These are phyloP conservation scores for Megaceryle alcyon DNA, from an alignment of 2,797 vertebrate species.

Conservation along the genomic window DNA sequence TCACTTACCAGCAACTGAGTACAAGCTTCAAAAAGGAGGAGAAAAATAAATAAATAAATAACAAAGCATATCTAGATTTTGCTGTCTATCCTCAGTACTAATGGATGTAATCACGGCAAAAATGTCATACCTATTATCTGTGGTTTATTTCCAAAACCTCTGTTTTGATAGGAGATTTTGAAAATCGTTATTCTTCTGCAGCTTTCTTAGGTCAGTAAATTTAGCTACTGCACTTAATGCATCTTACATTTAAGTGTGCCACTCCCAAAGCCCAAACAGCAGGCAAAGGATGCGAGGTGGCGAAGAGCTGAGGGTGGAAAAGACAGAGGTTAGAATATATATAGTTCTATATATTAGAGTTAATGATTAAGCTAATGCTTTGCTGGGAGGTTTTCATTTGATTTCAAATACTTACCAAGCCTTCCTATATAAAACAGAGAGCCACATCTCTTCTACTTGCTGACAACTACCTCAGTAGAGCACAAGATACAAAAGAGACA, in stretches of 20 bases:
- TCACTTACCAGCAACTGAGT: neutral
- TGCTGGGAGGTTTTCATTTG: neutral
- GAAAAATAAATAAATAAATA: too few species aligned
- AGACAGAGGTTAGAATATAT: neutral
- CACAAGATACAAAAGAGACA: neutral
- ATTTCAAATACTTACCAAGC: neutral
- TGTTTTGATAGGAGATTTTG: neutral
- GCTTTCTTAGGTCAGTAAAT: neutral
- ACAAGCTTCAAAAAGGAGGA: neutral
- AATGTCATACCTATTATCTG: neutral
- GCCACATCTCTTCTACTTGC: neutral
- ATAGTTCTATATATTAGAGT: neutral
- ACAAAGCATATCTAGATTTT: neutral
- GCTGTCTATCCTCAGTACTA: neutral
- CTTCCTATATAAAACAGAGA: neutral
- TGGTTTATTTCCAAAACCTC: neutral
- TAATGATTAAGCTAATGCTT: neutral
- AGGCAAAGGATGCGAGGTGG: neutral
- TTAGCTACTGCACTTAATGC: neutral
- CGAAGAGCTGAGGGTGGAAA: fast-evolving
- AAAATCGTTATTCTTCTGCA: neutral
- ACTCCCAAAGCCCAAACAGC: neutral
- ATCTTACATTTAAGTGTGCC: neutral
- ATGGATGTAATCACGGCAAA: neutral
- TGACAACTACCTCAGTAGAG: neutral